These are phyloP conservation scores for Arctocebus calabarensis DNA, from an alignment of 2,797 vertebrate species.

Conservation along the genomic window DNA sequence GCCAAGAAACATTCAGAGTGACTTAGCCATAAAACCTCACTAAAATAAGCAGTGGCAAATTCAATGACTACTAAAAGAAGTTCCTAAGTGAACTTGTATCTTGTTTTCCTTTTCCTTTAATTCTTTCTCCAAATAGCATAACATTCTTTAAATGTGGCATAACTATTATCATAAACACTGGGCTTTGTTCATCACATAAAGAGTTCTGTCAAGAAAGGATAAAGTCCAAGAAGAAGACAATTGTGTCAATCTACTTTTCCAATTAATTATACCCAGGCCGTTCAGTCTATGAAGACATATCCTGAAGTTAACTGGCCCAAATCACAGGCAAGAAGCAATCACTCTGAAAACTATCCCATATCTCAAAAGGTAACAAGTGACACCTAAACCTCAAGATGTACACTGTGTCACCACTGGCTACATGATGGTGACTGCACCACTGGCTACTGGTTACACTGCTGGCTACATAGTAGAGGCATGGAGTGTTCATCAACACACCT, in stretches of 20 bases:
- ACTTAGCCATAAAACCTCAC: not conserved
- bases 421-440: too few species aligned
- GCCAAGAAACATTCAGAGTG: not conserved
- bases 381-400: not conserved
- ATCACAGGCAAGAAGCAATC: not conserved
- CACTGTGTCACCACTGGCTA: too few species aligned
- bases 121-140: not conserved
- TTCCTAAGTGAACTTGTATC: not conserved
- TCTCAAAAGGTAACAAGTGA: not conserved
- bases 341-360: not conserved
- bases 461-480: not conserved
- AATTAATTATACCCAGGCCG: not conserved
- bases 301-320: not conserved
- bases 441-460: too few species aligned
- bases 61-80: not conserved
- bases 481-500: not conserved
- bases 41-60: conserved; percentile 2
- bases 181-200: not conserved
- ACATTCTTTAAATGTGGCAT: not conserved
- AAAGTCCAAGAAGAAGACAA: not conserved
- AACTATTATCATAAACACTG: conserved; percentile 16
- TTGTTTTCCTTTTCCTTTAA: not conserved
- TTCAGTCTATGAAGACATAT: not conserved
- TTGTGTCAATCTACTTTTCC: not conserved
- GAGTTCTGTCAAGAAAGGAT: not conserved